A percentile compares a stretch with the other conserved stretches of the same genome.
Evolutionary conservation across 2,113 vertebrate genomes (phyloP).

Genomic region (Pholis gunnellus): DNA sequence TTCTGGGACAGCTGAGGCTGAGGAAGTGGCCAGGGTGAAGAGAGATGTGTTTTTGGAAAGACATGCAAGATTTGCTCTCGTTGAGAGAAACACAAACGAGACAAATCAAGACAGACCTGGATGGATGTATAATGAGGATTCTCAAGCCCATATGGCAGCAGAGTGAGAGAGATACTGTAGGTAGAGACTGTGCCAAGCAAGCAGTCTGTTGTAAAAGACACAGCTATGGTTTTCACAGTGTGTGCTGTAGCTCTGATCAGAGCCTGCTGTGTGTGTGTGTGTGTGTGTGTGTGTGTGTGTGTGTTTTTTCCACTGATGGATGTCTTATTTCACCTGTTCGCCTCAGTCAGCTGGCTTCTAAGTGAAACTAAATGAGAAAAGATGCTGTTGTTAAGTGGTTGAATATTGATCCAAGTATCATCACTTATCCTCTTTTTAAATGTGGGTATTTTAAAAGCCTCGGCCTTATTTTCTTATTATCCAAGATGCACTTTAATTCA

Average conservation of each 20-base stretch:
- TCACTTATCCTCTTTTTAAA: background rate
- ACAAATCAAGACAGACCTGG: background rate
- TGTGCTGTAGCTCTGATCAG: background rate
- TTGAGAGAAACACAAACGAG: constrained; percentile 1
- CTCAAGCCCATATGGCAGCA: constrained; percentile 22
- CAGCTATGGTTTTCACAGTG: constrained; percentile 42
- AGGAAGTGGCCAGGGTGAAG: constrained; percentile 22
- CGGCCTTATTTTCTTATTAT: background rate
- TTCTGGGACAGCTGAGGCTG: constrained; percentile 35
- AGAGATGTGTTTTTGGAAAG: background rate
- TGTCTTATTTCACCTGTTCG: constrained; percentile 1
- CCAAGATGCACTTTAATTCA: background rate
- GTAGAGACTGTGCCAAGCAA: constrained; percentile 39
- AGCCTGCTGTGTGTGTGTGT: constrained; percentile 22
- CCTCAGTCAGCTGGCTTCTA: constrained; percentile 32
- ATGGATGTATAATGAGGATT: background rate
- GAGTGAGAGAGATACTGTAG: constrained; percentile 5
- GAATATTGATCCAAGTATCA: constrained; percentile 9
- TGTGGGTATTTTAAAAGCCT: background rate
- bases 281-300: constrained; percentile 15
- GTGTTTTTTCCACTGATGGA: constrained; percentile 13
- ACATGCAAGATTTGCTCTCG: background rate
- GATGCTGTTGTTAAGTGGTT: constrained; percentile 5
- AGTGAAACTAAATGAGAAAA: constrained; percentile 21
- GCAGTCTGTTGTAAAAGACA: constrained; percentile 36